phyloP scores from a whole-genome alignment of 2,888 invertebrate genomes.

The Oscheius myriophilus region DNA sequence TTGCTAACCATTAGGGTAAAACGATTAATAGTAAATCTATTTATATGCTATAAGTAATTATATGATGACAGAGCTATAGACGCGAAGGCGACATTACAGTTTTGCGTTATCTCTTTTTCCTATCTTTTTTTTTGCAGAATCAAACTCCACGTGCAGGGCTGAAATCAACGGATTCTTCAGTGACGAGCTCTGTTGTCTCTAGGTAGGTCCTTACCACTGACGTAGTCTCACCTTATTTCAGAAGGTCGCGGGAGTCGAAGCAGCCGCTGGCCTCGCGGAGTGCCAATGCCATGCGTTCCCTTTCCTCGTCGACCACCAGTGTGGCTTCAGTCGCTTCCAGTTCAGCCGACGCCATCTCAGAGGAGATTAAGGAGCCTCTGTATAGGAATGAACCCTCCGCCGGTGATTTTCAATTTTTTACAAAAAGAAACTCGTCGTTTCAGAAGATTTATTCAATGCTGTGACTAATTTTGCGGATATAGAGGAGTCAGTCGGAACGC shows the following conservation, averaged over 20 bases:
- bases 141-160: too few species aligned
- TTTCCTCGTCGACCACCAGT: slow-evolving; percentile 43
- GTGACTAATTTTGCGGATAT: slow-evolving; percentile 5
- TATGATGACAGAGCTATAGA: too few species aligned
- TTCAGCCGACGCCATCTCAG: slow-evolving; percentile 6
- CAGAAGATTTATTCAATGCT: slow-evolving; percentile 13
- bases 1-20: too few species aligned
- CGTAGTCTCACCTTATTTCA: not conserved
- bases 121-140: too few species aligned
- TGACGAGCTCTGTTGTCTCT: too few species aligned
- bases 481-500: slow-evolving; percentile 19
- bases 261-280: slow-evolving; percentile 41
- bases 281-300: slow-evolving; percentile 44
- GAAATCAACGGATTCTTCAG: too few species aligned
- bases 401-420: not conserved
- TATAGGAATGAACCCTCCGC: not conserved
- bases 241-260: slow-evolving; percentile 33
- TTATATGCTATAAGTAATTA: too few species aligned
- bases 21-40: too few species aligned
- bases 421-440: not conserved
- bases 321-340: slow-evolving; percentile 28
- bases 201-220: not conserved
- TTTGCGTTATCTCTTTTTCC: too few species aligned
- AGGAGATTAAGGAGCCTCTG: not conserved
- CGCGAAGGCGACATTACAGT: too few species aligned